Evolutionary conservation across 2,888 invertebrate genomes (phyloP).

Genomic region (Seladonia tumulorum): DNA sequence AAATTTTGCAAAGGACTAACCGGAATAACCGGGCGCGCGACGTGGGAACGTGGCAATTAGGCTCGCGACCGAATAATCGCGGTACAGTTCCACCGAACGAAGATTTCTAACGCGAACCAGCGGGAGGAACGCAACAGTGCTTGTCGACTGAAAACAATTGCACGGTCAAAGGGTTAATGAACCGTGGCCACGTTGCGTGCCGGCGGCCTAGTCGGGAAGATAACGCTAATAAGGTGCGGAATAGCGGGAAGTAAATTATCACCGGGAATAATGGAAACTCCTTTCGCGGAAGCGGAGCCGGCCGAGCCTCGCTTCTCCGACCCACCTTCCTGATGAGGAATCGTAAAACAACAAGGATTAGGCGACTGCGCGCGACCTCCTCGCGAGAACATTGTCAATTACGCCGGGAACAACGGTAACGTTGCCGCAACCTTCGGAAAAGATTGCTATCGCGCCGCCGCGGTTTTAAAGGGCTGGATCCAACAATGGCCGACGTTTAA

Average conservation of each 20-base stretch:
- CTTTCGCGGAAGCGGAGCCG: conserved; percentile 36
- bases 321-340: not conserved
- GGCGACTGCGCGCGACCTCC: not conserved
- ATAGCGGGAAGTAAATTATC: conserved; percentile 50
- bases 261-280: conserved; percentile 43
- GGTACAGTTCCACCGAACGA: not conserved
- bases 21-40: not conserved
- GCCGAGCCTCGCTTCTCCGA: not conserved
- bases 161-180: conserved; percentile 52
- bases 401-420: not conserved
- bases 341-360: conserved; percentile 10
- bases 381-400: conserved; percentile 5
- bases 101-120: not conserved
- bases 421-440: not conserved
- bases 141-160: conserved; percentile 38
- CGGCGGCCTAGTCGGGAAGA: conserved; percentile 32
- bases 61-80: not conserved
- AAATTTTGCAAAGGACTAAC: not conserved
- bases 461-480: not conserved
- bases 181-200: conserved; percentile 48
- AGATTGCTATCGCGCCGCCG: not conserved
- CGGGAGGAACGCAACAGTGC: conserved; percentile 10
- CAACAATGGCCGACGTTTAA: not conserved
- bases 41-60: not conserved
- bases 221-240: conserved; percentile 55